Evolutionary conservation across 2,888 invertebrate species (phyloP).

Genomic region (Epicampocera succincta): DNA sequence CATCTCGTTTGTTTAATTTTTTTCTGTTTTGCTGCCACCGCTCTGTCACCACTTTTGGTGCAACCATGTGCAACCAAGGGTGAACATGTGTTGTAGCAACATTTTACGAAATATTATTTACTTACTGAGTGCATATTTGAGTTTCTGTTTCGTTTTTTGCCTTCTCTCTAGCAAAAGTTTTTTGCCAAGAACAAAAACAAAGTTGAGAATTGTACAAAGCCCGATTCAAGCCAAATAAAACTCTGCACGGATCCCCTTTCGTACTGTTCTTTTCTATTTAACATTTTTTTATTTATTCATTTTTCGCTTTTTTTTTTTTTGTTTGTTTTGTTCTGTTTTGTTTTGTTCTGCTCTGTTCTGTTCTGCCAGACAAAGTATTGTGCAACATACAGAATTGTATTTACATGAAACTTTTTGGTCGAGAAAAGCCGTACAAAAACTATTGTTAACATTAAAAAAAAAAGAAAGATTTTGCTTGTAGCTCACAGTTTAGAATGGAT

Average conservation of each 20-base stretch:
- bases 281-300: neutral
- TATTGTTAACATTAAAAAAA: slow-evolving; percentile 49
- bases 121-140: slow-evolving; percentile 25
- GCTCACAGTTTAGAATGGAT: slow-evolving; percentile 37
- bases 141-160: neutral
- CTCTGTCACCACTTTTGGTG: slow-evolving; percentile 66
- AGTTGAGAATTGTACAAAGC: slow-evolving; percentile 17
- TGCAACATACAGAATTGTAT: slow-evolving; percentile 48
- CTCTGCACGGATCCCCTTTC: slow-evolving; percentile 17
- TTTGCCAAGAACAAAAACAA: slow-evolving; percentile 27
- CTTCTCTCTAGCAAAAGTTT: slow-evolving; percentile 22
- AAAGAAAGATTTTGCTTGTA: slow-evolving; percentile 22
- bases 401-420: slow-evolving; percentile 60
- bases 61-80: slow-evolving; percentile 66
- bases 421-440: slow-evolving; percentile 28
- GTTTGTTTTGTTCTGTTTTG: too few species aligned
- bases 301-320: too few species aligned
- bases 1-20: slow-evolving; percentile 11
- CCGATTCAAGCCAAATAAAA: slow-evolving; percentile 47
- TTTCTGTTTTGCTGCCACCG: slow-evolving; percentile 28
- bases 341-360: neutral
- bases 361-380: slow-evolving; percentile 48
- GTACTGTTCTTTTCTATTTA: slow-evolving; percentile 6
- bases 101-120: slow-evolving; percentile 55
- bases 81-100: slow-evolving; percentile 60